Conservation (phyloP, 2,113 vertebrate genomes). For the Aleadryas rufinucha region DNA sequence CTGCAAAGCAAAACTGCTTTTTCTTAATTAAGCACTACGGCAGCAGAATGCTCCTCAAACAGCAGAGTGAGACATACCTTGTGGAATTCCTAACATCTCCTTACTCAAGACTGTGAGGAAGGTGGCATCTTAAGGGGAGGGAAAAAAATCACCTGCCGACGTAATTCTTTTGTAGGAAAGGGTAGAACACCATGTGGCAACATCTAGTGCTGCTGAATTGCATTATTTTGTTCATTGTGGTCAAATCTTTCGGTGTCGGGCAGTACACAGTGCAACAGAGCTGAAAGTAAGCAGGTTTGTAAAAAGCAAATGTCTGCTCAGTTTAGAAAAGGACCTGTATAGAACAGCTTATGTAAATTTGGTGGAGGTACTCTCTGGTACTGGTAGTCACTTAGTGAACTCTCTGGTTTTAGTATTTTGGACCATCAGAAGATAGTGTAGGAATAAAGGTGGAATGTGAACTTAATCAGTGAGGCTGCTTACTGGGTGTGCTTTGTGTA, state of each 20-base stretch:
- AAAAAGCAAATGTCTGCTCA: background rate
- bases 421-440: background rate
- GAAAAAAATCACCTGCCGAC: background rate
- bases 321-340: background rate
- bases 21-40: background rate
- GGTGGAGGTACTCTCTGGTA: background rate
- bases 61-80: background rate
- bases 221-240: background rate
- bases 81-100: background rate
- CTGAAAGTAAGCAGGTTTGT: background rate
- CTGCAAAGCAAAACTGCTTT: background rate
- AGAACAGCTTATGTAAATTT: background rate
- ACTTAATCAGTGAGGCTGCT: slow-evolving; percentile 1
- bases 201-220: background rate
- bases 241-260: background rate
- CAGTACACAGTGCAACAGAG: background rate
- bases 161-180: background rate
- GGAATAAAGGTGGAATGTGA: background rate
- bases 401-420: background rate
- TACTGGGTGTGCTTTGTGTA: slow-evolving; percentile 60
- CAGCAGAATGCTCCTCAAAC: background rate
- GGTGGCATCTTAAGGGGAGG: background rate
- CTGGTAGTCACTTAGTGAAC: background rate
- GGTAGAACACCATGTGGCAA: background rate
- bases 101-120: background rate